A percentile compares a stretch with the other conserved stretches of the same genome.
phyloP scores from a whole-genome alignment of 2,797 vertebrate genomes.

The Acipenser transmontanus region DNA sequence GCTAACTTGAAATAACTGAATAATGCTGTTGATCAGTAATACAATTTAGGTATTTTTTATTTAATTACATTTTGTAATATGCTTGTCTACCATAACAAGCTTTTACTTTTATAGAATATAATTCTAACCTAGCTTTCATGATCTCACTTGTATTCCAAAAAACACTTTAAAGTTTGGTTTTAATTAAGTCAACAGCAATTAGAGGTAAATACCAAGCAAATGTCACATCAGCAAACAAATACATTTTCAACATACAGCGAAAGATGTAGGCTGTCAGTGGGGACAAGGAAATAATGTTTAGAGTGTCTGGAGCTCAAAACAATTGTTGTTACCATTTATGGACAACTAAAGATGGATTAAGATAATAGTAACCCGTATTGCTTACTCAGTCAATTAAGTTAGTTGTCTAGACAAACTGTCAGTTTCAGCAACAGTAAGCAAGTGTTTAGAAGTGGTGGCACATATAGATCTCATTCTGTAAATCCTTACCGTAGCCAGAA shows the following conservation, averaged over 20 bases:
- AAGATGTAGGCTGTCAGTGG: not conserved
- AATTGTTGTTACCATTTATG: not conserved
- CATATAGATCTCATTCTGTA: constrained; percentile 5
- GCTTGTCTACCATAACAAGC: too few relatives aligned
- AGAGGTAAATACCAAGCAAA: not conserved
- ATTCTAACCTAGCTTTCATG: too few relatives aligned
- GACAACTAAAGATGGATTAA: constrained; percentile 5
- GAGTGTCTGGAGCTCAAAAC: not conserved
- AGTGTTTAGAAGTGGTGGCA: constrained; percentile 5
- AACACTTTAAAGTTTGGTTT: too few relatives aligned
- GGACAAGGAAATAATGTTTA: not conserved
- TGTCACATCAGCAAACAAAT: not conserved
- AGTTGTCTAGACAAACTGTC: constrained; percentile 11
- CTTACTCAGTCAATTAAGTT: constrained; percentile 9
- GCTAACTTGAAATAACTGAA: too few relatives aligned
- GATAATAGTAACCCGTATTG: constrained; percentile 1
- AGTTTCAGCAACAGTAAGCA: constrained; percentile 8
- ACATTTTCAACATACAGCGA: not conserved
- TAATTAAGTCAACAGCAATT: not conserved
- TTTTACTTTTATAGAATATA: too few relatives aligned
- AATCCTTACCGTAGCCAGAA: constrained; percentile 1
- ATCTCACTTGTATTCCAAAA: too few relatives aligned
- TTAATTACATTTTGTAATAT: too few relatives aligned
- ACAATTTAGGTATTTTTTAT: too few relatives aligned
- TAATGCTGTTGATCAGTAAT: too few relatives aligned